A percentile compares a stretch with the other conserved stretches of the same genome.
Evolutionary conservation across 2,113 vertebrate genomes (phyloP).

Genomic region (Elephantulus edwardii): DNA sequence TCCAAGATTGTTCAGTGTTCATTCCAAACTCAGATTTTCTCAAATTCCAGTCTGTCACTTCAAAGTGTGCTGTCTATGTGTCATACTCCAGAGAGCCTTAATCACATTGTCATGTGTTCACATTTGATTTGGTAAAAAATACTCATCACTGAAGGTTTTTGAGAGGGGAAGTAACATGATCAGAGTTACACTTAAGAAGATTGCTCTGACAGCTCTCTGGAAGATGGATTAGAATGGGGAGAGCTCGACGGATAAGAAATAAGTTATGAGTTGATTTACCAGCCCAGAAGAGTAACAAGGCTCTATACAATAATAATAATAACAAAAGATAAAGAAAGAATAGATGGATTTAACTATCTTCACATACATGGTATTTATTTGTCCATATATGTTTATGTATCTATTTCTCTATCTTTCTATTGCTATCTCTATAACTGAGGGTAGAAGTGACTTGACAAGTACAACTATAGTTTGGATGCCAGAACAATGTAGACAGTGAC

Average conservation of each 20-base stretch:
- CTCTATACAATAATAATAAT: background rate
- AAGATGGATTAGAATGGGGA: slow-evolving; percentile 41
- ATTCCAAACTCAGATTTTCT: background rate
- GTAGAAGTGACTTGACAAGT: background rate
- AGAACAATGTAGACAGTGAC: background rate
- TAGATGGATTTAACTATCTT: background rate
- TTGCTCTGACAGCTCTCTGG: background rate
- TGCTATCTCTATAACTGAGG: background rate
- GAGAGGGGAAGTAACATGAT: slow-evolving; percentile 26
- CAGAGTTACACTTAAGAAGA: background rate
- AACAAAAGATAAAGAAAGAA: background rate
- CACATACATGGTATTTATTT: background rate
- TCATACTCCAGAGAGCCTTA: background rate
- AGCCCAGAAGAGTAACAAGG: background rate
- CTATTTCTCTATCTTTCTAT: too few relatives aligned
- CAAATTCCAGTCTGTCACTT: slow-evolving; percentile 1
- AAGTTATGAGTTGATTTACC: slow-evolving; percentile 11
- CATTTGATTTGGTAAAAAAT: slow-evolving; percentile 37
- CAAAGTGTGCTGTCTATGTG: background rate
- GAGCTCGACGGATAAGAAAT: background rate
- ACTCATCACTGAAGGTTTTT: slow-evolving; percentile 20
- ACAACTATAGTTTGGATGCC: background rate
- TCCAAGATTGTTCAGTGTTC: background rate
- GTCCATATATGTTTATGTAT: background rate
- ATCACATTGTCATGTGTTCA: slow-evolving; percentile 9